Conservation (phyloP, 2,888 invertebrate genomes). For the Reticulitermes lucifugus region DNA sequence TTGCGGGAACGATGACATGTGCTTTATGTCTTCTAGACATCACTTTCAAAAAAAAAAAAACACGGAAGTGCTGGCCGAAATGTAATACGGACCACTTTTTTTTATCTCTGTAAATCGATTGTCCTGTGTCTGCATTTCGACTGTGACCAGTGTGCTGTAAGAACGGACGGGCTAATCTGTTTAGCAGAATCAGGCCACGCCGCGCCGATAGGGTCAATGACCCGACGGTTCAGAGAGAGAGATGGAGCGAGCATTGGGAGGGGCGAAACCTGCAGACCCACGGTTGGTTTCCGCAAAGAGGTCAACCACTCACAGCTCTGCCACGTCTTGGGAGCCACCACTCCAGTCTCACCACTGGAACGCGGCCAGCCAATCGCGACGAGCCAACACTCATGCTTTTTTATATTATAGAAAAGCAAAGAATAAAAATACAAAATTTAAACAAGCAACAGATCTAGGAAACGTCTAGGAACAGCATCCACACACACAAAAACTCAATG, state of each 20-base stretch:
- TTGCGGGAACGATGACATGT: no score
- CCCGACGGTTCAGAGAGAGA: slow-evolving; percentile 17
- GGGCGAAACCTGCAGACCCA: slow-evolving; percentile 45
- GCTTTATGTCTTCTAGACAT: no score
- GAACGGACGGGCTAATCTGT: slow-evolving; percentile 24
- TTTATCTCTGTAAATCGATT: slow-evolving; percentile 31
- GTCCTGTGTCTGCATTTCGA: not conserved
- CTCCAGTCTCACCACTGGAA: slow-evolving; percentile 33
- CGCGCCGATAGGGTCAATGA: slow-evolving; percentile 41
- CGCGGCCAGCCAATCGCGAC: slow-evolving; percentile 42
- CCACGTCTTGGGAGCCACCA: slow-evolving; percentile 38
- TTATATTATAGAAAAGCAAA: slow-evolving; percentile 17
- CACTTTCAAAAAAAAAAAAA: not conserved
- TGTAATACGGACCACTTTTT: not conserved
- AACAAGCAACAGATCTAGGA: not conserved
- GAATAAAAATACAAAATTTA: slow-evolving; percentile 21
- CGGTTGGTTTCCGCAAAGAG: slow-evolving; percentile 52
- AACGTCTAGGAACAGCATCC: not conserved
- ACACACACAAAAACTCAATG: no score
- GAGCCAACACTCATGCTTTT: not conserved
- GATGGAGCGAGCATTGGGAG: slow-evolving; percentile 27
- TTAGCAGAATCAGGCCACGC: slow-evolving; percentile 39
- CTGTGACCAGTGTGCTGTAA: no score
- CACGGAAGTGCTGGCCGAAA: slow-evolving; percentile 5
- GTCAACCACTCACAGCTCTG: slow-evolving; percentile 50